Conservation (phyloP, 2,113 vertebrate genomes). For the Myxocyprinus asiaticus region DNA sequence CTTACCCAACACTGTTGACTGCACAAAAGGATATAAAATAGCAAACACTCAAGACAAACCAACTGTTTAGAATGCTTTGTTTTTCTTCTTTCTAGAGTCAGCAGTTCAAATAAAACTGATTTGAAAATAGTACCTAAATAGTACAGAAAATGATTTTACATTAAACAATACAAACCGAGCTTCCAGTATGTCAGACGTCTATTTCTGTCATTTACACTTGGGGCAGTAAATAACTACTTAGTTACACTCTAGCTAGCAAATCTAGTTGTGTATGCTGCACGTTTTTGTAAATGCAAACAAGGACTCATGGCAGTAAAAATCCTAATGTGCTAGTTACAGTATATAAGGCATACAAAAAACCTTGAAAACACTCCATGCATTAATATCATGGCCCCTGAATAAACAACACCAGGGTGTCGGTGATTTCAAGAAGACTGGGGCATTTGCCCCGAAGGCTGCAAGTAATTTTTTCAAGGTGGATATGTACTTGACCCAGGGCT, state of each 20-base stretch:
- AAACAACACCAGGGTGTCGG: background rate
- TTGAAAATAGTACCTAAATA: too few relatives aligned
- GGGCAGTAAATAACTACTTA: too few relatives aligned
- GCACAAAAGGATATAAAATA: background rate
- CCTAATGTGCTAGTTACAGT: too few relatives aligned
- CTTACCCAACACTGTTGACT: background rate
- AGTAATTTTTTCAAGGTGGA: constrained; percentile 44
- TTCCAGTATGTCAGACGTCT: background rate
- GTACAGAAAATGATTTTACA: background rate
- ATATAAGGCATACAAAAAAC: background rate
- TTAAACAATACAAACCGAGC: constrained; percentile 1
- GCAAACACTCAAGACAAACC: too few relatives aligned
- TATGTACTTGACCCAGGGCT: constrained; percentile 46
- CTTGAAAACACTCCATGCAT: constrained; percentile 15
- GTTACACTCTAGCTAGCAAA: too few relatives aligned
- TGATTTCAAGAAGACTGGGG: constrained; percentile 5
- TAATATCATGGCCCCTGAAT: background rate
- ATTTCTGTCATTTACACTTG: background rate
- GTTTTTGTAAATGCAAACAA: too few relatives aligned
- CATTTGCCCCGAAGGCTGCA: background rate
- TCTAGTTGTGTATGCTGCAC: too few relatives aligned
- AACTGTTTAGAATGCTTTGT: background rate
- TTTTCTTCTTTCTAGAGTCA: background rate
- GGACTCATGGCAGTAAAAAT: too few relatives aligned
- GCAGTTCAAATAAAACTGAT: background rate